phyloP scores from a whole-genome alignment of 1,140 invertebrate genomes.

The Conus betulinus region DNA sequence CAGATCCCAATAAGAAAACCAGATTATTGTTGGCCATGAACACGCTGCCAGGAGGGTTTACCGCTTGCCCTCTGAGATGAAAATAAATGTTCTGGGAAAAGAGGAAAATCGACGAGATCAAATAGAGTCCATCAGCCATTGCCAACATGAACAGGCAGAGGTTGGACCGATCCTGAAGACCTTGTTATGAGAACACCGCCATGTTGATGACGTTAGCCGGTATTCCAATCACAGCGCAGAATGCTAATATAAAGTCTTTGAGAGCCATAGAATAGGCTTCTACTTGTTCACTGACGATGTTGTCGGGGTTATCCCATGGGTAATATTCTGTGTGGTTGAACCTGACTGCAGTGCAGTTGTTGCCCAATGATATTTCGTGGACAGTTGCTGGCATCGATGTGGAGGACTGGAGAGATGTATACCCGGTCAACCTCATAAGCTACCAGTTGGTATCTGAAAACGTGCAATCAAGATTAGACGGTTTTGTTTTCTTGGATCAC shows the following conservation, averaged over 20 bases:
- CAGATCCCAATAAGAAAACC: not conserved
- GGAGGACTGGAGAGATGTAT: no score
- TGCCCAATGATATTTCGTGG: no score
- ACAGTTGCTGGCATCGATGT: no score
- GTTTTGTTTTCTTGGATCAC: no score
- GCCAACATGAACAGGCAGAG: slow-evolving; percentile 8
- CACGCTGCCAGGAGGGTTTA: not conserved
- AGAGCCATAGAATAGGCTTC: not conserved
- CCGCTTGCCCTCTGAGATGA: not conserved
- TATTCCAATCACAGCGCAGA: not conserved
- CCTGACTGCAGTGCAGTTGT: no score
- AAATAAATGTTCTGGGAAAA: not conserved
- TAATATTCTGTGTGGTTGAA: no score
- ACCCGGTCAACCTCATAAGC: no score
- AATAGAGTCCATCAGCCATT: not conserved
- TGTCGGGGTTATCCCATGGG: no score
- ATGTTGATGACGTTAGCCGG: slow-evolving; percentile 16
- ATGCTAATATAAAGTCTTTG: not conserved
- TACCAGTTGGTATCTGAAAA: no score
- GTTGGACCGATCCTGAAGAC: slow-evolving; percentile 2
- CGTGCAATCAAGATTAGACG: no score
- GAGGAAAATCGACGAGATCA: not conserved
- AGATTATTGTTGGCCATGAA: slow-evolving; percentile 4
- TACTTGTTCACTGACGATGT: no score
- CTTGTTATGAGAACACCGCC: slow-evolving; percentile 11